A percentile compares a stretch with the other conserved stretches of the same genome.
phyloP scores from a whole-genome alignment of 2,888 invertebrate species.

The Drosophila sordidula region DNA sequence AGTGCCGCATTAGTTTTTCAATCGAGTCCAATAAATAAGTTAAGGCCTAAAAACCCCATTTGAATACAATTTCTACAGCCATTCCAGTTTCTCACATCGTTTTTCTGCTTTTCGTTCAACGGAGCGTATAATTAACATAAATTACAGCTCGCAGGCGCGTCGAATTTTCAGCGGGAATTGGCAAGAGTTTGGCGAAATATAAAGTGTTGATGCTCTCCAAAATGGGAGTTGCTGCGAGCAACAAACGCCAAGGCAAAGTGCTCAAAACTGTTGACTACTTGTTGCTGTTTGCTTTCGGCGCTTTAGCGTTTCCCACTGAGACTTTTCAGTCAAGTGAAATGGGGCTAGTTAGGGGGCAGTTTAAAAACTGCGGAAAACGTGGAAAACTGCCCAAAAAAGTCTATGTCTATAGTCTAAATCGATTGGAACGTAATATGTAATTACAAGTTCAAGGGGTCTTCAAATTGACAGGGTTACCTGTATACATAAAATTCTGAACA shows the following conservation, averaged over 20 bases:
- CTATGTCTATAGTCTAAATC: no score
- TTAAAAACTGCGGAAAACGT: neutral
- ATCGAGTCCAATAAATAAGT: constrained; percentile 22
- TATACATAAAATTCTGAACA: no score
- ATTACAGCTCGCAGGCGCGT: constrained; percentile 45
- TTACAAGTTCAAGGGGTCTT: no score
- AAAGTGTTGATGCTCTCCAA: constrained; percentile 17
- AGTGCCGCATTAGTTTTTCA: constrained; percentile 38
- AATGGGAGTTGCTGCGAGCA: constrained; percentile 7
- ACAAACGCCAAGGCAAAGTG: constrained; percentile 12
- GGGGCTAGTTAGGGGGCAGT: neutral
- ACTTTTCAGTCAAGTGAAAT: constrained; percentile 18
- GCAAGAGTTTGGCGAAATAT: constrained; percentile 2
- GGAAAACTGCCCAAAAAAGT: neutral
- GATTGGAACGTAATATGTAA: no score
- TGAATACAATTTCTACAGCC: constrained; percentile 30
- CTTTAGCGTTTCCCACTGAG: constrained; percentile 2
- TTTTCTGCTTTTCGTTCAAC: constrained; percentile 49
- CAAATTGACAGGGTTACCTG: no score
- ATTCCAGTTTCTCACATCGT: constrained; percentile 34
- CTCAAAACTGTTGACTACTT: neutral
- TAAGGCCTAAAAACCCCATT: constrained; percentile 52
- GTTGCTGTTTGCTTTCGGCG: neutral
- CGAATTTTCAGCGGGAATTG: constrained; percentile 34
- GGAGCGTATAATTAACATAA: constrained; percentile 70